Conservation (phyloP, 2,888 invertebrate genomes). For the Argyra leucocephala region DNA sequence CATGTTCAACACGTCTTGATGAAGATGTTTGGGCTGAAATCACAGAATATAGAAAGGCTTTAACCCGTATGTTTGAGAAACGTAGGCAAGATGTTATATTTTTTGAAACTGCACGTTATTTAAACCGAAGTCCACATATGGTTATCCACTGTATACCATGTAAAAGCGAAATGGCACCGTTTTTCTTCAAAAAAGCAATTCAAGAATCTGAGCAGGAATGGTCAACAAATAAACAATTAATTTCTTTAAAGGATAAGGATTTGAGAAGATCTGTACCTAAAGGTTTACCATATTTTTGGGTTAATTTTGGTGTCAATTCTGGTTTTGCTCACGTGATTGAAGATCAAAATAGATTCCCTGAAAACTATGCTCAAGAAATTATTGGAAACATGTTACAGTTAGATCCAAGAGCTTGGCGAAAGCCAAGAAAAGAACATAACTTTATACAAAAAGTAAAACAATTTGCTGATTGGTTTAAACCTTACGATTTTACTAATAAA, state of each 20-base stretch:
- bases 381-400: constrained; percentile 91
- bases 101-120: constrained; percentile 73
- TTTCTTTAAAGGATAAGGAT: constrained; percentile 59
- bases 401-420: constrained; percentile 76
- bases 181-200: constrained; percentile 97
- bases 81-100: constrained; percentile 75
- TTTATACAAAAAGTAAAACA: constrained; percentile 54
- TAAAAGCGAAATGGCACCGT: constrained; percentile 75
- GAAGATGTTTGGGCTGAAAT: constrained; percentile 93
- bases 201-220: constrained; percentile 92
- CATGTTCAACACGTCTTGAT: constrained; percentile 74
- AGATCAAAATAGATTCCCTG: constrained; percentile 76
- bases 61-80: constrained; percentile 66
- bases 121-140: constrained; percentile 73
- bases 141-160: constrained; percentile 81
- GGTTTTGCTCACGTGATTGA: constrained; percentile 98
- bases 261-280: constrained; percentile 78
- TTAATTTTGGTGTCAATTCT: constrained; percentile 81
- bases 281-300: constrained; percentile 88
- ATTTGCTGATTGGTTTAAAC: constrained; percentile 62
- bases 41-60: constrained; percentile 59
- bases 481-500: constrained; percentile 49
- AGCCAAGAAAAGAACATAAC: constrained; percentile 56
- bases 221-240: constrained; percentile 86
- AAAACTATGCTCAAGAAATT: constrained; percentile 88